These are phyloP conservation scores for Enteromius thamalakanensis DNA, from an alignment of 2,797 vertebrate genomes.

Conservation along the genomic window DNA sequence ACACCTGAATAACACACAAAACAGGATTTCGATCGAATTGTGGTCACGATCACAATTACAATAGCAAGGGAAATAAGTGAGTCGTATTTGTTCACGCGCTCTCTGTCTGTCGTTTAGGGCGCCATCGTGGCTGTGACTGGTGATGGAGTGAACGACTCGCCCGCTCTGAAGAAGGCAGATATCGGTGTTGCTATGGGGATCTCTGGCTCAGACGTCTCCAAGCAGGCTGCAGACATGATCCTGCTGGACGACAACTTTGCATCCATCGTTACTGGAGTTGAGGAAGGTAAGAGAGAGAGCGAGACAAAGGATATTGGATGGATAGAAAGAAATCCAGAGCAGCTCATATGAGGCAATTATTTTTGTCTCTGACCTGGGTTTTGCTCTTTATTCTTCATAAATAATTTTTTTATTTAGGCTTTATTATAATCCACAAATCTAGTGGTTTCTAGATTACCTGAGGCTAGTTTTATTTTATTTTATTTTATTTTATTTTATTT, in stretches of 20 bases:
- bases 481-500: no score
- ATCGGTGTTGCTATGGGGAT: conserved; percentile 94
- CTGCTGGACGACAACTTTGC: conserved; percentile 92
- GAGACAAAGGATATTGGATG: background rate
- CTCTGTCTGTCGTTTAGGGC: conserved; percentile 71
- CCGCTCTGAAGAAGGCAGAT: conserved; percentile 90
- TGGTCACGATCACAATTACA: background rate
- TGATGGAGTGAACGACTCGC: conserved; percentile 91
- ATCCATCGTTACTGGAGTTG: conserved; percentile 92
- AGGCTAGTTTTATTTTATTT: no score
- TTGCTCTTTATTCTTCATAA: background rate
- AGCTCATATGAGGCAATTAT: background rate
- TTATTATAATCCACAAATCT: background rate
- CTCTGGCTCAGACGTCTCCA: conserved; percentile 91
- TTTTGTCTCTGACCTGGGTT: background rate
- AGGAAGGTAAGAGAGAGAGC: conserved; percentile 80
- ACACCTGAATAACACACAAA: background rate
- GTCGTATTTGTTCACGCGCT: background rate
- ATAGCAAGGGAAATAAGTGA: background rate
- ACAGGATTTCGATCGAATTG: background rate
- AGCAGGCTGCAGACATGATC: conserved; percentile 94
- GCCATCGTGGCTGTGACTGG: conserved; percentile 93
- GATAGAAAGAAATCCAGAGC: background rate
- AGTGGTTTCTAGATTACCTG: background rate
- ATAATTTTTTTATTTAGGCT: background rate